Base-by-base conservation (phyloP, 2,888 invertebrate species). In the Iselma pallidipennis region DNA sequence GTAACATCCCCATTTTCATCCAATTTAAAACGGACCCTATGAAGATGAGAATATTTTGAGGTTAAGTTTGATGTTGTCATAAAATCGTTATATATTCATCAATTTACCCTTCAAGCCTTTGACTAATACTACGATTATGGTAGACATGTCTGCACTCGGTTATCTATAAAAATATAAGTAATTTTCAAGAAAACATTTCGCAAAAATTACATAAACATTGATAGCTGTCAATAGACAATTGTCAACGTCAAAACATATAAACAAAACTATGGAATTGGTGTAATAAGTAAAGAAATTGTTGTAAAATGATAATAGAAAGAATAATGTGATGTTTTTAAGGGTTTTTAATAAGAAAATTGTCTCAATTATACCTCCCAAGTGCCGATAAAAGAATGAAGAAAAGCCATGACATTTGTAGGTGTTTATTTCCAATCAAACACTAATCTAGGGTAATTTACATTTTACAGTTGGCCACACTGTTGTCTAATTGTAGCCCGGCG, bases 1-100 rank as follows among this genome's bases (percentile, higher is more conserved):
- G 84, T 85, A 6, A 88, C 87, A 79, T 88, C 88, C 31, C 88
- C 87, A 69, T 82, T 85, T 68, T 87, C 86, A 74, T 88, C 87
- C 70, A 89, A 75, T 29, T 80, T 77, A 75, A 87, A 85, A 72
- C 83, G 69, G 49, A 82, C 77, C 21, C 82, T 82, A 65, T 57
- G 76, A 75, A n/a, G n/a, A 23, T 29, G 49, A 31, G 16, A 65
- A 33, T 25, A 42, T n/a, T 55, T 37, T n/a, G 29, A 37, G 45
- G 28, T 25, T 62, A 58, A 57, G 57, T 50, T 55, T 61, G 49
- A 31, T 55, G 16, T 31, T 28, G 14, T 53, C 63, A 5, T 23
- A 37, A 23, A 31, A 14, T 1, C 25, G 33, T 61, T 49, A 57
- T 60, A 50, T 57, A 51, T 42, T 19, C 45, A 53, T 16, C 21